Evolutionary conservation across 2,888 invertebrate species (phyloP).

Genomic region (Biston stratarius): DNA sequence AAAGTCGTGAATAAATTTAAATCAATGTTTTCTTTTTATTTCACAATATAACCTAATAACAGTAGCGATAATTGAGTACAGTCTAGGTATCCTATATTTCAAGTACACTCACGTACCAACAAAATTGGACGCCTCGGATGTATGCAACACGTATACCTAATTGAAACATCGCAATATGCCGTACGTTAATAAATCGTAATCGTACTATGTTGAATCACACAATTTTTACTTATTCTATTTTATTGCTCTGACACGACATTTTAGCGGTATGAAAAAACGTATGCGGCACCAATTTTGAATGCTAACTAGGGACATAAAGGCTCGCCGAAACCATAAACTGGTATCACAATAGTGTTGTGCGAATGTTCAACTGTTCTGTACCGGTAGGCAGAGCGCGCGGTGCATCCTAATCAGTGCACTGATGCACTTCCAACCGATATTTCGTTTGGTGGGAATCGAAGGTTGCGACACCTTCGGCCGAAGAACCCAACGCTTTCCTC

Average conservation of each 20-base stretch:
- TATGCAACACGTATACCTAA: slow-evolving; percentile 53
- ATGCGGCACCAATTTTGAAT: slow-evolving; percentile 80
- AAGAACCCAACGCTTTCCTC: slow-evolving; percentile 33
- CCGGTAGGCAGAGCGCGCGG: slow-evolving; percentile 69
- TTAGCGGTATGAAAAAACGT: slow-evolving; percentile 81
- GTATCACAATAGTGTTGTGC: slow-evolving; percentile 83
- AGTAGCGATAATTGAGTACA: slow-evolving; percentile 21
- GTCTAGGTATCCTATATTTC: slow-evolving; percentile 27
- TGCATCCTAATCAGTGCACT: slow-evolving; percentile 81
- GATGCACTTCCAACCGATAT: slow-evolving; percentile 65
- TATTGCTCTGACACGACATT: slow-evolving; percentile 79
- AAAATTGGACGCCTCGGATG: slow-evolving; percentile 49
- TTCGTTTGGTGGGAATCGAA: slow-evolving; percentile 72
- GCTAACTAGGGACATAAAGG: slow-evolving; percentile 81
- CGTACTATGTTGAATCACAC: slow-evolving; percentile 64
- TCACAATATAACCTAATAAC: not conserved
- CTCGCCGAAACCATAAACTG: slow-evolving; percentile 83
- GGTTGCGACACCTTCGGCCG: slow-evolving; percentile 16
- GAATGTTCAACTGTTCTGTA: slow-evolving; percentile 80
- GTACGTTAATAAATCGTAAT: slow-evolving; percentile 61
- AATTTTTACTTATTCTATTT: slow-evolving; percentile 69
- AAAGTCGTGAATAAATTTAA: too few species aligned
- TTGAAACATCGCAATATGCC: slow-evolving; percentile 60
- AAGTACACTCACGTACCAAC: slow-evolving; percentile 52
- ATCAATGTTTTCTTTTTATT: slow-evolving; percentile 1